These are phyloP conservation scores for Boloria euphrosyne DNA, from an alignment of 2,888 invertebrate genomes.

Conservation along the genomic window DNA sequence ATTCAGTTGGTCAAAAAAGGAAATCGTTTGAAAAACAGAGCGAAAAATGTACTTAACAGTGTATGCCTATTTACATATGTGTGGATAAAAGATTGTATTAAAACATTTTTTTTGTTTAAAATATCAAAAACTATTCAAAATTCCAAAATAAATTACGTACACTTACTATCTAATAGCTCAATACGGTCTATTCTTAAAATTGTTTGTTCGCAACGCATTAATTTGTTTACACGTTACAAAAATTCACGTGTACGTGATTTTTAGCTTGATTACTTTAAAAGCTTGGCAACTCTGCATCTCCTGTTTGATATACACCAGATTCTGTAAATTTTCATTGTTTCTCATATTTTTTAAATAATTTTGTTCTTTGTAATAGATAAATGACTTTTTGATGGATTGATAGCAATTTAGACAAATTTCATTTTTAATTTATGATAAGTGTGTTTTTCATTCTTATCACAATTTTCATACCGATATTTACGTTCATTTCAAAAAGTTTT, in stretches of 20 bases:
- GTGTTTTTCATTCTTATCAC: too few species aligned
- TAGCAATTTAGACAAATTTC: not conserved
- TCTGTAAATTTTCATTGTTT: conserved; percentile 23
- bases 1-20: too few species aligned
- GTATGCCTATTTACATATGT: too few species aligned
- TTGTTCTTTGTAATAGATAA: conserved; percentile 8
- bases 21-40: too few species aligned
- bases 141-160: too few species aligned
- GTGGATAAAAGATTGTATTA: too few species aligned
- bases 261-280: conserved; percentile 1
- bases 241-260: not conserved
- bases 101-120: too few species aligned
- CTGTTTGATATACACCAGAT: conserved; percentile 9
- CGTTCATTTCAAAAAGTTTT: too few species aligned
- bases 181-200: not conserved
- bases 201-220: not conserved
- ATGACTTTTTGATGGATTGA: not conserved
- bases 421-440: too few species aligned
- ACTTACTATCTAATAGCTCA: not conserved
- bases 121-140: too few species aligned
- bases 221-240: not conserved
- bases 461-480: too few species aligned
- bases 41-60: too few species aligned
- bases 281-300: not conserved
- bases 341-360: conserved; percentile 9